These are phyloP conservation scores for Paracentrotus lividus DNA, from an alignment of 53 echinoderm and acorn worm genomes.

Conservation along the genomic window DNA sequence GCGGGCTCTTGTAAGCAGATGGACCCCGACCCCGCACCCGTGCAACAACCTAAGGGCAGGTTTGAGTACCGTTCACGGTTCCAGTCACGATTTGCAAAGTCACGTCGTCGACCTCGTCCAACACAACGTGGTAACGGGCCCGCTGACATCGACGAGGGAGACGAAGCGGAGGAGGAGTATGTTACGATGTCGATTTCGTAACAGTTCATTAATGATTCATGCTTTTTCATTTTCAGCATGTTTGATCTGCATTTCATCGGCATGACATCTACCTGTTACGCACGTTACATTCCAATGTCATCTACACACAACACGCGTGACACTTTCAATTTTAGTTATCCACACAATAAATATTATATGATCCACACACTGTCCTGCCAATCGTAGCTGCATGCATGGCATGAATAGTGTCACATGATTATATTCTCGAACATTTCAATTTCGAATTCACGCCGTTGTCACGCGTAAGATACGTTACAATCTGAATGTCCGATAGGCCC, in stretches of 20 bases:
- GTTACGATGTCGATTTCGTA: background rate
- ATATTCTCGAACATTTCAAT: background rate
- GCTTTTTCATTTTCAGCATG: slow-evolving; percentile 52
- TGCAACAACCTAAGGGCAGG: slow-evolving; percentile 60
- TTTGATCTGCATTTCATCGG: background rate
- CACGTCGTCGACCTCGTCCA: slow-evolving; percentile 68
- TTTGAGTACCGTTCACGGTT: slow-evolving; percentile 81
- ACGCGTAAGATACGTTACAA: no score
- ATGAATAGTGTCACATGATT: background rate
- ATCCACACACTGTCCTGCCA: no score
- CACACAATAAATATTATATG: no score
- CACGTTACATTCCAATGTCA: background rate
- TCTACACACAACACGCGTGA: background rate
- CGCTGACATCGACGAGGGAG: background rate
- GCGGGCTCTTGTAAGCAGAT: background rate
- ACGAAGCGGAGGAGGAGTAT: slow-evolving; percentile 44
- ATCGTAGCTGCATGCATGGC: background rate
- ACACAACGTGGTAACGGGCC: background rate
- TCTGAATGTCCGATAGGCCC: no score
- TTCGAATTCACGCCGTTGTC: background rate
- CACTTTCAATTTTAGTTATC: background rate
- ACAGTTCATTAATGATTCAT: slow-evolving; percentile 10
- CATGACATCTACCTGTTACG: background rate
- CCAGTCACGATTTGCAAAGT: slow-evolving; percentile 86
- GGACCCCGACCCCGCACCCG: background rate